These are phyloP conservation scores for Pogoniulus pusillus DNA, from an alignment of 2,797 vertebrate species.

Conservation along the genomic window DNA sequence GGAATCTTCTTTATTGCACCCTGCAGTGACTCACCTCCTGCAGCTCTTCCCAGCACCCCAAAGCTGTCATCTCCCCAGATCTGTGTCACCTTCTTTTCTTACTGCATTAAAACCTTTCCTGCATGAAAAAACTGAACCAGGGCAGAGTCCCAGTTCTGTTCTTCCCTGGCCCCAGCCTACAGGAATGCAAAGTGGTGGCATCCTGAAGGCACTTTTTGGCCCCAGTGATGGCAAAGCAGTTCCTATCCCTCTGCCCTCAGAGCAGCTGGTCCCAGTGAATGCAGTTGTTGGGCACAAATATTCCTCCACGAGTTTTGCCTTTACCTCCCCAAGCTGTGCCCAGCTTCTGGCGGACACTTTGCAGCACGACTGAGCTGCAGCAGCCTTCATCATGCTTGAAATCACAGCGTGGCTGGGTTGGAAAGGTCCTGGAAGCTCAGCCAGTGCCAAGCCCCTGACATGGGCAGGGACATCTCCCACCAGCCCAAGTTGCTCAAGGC, in stretches of 20 bases:
- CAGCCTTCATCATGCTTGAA: too few species aligned
- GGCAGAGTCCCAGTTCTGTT: neutral
- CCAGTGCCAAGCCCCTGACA: too few species aligned
- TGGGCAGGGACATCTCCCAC: too few species aligned
- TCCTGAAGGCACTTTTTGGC: neutral
- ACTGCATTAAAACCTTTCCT: conserved; percentile 5
- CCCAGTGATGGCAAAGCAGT: neutral
- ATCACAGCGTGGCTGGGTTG: too few species aligned
- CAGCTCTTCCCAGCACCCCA: neutral
- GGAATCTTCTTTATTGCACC: neutral
- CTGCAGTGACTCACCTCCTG: neutral
- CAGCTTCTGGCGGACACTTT: neutral
- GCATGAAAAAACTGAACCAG: neutral
- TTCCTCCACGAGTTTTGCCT: too few species aligned
- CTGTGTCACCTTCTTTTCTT: conserved; percentile 3
- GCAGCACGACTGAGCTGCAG: neutral
- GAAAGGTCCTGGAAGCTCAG: too few species aligned
- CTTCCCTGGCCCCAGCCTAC: neutral
- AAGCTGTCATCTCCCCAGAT: conserved; percentile 17
- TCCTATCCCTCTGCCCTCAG: accelerated
- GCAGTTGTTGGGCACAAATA: too few species aligned
- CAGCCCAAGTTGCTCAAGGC: too few species aligned
- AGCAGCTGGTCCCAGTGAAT: neutral
- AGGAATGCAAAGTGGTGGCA: neutral
- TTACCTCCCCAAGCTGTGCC: neutral